Percentiles rank a stretch among this genome's conserved stretches.
Conservation (phyloP, 2,113 vertebrate genomes). For the Otolemur garnettii region DNA sequence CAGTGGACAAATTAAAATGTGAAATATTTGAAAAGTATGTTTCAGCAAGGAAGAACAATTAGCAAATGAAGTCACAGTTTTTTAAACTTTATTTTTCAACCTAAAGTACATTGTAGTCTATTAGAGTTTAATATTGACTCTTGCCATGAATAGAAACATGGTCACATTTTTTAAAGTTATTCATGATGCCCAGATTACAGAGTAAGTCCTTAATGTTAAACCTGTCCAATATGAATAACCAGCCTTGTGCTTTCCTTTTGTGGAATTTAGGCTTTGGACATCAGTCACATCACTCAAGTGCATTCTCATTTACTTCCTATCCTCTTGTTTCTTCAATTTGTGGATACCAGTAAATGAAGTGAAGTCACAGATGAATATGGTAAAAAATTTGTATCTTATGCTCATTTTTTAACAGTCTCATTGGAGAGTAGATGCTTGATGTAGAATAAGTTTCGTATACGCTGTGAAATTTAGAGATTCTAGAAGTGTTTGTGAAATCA, state of each 20-base stretch:
- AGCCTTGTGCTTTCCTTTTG: not conserved
- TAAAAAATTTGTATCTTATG: not conserved
- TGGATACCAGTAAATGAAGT: slow-evolving; percentile 32
- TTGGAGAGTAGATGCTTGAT: not conserved
- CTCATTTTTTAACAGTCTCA: not conserved
- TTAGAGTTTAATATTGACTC: not conserved
- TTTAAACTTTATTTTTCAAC: not conserved
- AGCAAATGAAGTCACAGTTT: not conserved
- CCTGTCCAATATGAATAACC: not conserved
- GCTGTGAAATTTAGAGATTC: slow-evolving; percentile 22
- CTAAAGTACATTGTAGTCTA: slow-evolving; percentile 3
- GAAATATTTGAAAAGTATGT: not conserved
- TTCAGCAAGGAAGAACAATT: slow-evolving; percentile 6
- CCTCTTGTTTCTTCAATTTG: slow-evolving; percentile 2
- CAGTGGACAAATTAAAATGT: not conserved
- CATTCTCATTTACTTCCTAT: slow-evolving; percentile 22
- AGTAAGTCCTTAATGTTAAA: not conserved
- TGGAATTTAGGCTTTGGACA: not conserved
- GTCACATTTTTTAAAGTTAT: not conserved
- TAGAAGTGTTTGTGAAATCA: not conserved
- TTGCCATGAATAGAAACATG: not conserved
- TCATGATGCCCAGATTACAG: not conserved
- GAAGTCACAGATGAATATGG: slow-evolving; percentile 37
- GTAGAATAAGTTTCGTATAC: not conserved
- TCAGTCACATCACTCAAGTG: not conserved